Base-by-base conservation (phyloP, 2,797 vertebrate genomes). In the Gymnopithys bicolor region DNA sequence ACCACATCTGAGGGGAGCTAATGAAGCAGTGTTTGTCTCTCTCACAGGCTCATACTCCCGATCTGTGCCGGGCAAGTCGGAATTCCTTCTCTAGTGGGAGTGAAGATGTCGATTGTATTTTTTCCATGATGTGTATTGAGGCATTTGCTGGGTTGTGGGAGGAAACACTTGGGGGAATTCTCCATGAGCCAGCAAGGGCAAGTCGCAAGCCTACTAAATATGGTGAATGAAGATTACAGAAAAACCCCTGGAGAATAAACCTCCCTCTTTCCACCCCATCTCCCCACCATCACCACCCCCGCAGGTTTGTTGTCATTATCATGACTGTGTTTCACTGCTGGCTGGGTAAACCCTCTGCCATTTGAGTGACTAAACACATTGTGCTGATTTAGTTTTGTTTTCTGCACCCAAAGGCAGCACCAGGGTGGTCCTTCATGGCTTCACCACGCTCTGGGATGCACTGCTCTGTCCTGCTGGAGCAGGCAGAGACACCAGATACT, bases 31-130 rank as follows among this genome's bases (percentile, higher is more conserved):
- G 51, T 84, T 95, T 90, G 95, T 96, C 94, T 96, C 95, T 93
- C 93, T 95, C 87, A 4, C 70, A 90, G 70, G 71, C 88, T 27
- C 53, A 33, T 21, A 95, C 96, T 97, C 97, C 97, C 91, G 17
- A 28, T 49, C 64, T 76, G 94, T 16, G 91, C 95, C 28, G 46
- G 52, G 96, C 91, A 66, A 96, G 92, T 62, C 52, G 52, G 95
- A 97, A 98, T 98, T 97, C 97, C 96, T 97, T 55, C 78, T 94
- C 86, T 96, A 94, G 98, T 98, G 98, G 98, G 98, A 98, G 98
- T 97, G 93, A 95, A 96, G 96, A 74, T 97, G 95, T 95, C 89
- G 75, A 94, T 91, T 97, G 97, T 96, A 67, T 97, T 97, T 97
- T 97, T 97, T 97, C 97, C 97, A 53, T 94, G 96, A 97, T 96